phyloP scores from a whole-genome alignment of 1,140 invertebrate species.

The Zaprionus tsacasi region DNA sequence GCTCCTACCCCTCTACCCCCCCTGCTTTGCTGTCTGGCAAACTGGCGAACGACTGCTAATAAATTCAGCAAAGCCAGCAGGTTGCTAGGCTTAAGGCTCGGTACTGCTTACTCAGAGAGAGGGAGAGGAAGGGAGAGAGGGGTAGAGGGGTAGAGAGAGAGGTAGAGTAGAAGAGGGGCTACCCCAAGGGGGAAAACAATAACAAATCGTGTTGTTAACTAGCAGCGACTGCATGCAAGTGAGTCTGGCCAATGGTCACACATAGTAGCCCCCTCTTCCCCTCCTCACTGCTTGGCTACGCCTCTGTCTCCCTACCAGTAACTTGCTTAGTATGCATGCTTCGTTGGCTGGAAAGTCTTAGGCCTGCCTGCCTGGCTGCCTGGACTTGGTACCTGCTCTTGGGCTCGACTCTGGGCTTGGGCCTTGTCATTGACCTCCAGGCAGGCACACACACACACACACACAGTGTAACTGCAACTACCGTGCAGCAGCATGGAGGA shows the following conservation, averaged over 20 bases:
- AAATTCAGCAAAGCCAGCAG: conserved; percentile 81
- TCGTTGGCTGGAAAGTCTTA: conserved; percentile 55
- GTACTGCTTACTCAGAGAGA: neutral
- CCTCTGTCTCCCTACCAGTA: neutral
- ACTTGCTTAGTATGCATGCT: conserved; percentile 76
- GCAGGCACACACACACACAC: conserved; percentile 33
- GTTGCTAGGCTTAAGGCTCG: conserved; percentile 77
- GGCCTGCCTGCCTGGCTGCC: conserved; percentile 1
- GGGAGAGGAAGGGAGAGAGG: neutral
- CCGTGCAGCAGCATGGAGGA: conserved; percentile 18
- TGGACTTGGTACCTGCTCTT: conserved; percentile 20
- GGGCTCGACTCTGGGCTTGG: conserved; percentile 29
- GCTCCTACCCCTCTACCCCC: neutral
- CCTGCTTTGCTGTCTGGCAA: conserved; percentile 37
- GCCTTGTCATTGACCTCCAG: conserved; percentile 75
- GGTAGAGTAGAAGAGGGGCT: neutral
- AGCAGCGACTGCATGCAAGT: conserved; percentile 64
- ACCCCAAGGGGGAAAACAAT: conserved; percentile 44
- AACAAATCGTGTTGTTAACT: conserved; percentile 82
- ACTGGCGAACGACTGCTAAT: conserved; percentile 68
- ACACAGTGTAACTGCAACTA: conserved; percentile 75
- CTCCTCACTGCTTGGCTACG: neutral
- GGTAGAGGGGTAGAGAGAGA: neutral
- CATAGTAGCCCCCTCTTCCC: conserved; percentile 39
- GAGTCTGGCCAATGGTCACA: conserved; percentile 59